Evolutionary conservation across 2,113 vertebrate species (phyloP).

Genomic region (Campylorhamphus procurvoides): DNA sequence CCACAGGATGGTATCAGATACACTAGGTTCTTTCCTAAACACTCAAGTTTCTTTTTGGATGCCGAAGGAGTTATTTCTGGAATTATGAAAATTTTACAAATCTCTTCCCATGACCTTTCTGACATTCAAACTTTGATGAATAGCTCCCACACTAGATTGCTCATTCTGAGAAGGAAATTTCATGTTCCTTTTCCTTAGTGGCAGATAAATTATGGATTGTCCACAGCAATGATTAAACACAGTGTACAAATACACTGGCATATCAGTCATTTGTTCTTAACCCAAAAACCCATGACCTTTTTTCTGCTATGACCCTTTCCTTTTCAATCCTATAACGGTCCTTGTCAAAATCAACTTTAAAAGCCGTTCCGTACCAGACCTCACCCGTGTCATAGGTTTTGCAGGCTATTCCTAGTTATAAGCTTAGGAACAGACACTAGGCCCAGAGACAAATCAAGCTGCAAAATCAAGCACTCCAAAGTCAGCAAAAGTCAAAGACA

Average conservation of each 20-base stretch:
- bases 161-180: constrained; percentile 55
- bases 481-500: background rate
- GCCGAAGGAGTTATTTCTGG: constrained; percentile 52
- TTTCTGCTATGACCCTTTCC: background rate
- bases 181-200: constrained; percentile 34
- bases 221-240: background rate
- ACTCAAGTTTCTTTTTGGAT: constrained; percentile 23
- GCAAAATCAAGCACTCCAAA: background rate
- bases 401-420: background rate
- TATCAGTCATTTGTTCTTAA: constrained; percentile 5
- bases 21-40: constrained; percentile 6
- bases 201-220: constrained; percentile 38
- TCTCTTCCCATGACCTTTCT: constrained; percentile 71
- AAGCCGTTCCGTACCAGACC: background rate
- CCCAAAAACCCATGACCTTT: background rate
- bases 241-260: background rate
- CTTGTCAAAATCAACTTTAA: background rate
- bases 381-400: background rate
- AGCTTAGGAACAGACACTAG: background rate
- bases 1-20: background rate
- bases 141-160: constrained; percentile 45
- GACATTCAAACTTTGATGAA: constrained; percentile 57
- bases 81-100: constrained; percentile 65
- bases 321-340: background rate
- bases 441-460: background rate